Percentiles rank a stretch among this genome's conserved stretches.
Evolutionary conservation across 2,888 invertebrate genomes (phyloP).

Genomic region (Cremastinae sp.): DNA sequence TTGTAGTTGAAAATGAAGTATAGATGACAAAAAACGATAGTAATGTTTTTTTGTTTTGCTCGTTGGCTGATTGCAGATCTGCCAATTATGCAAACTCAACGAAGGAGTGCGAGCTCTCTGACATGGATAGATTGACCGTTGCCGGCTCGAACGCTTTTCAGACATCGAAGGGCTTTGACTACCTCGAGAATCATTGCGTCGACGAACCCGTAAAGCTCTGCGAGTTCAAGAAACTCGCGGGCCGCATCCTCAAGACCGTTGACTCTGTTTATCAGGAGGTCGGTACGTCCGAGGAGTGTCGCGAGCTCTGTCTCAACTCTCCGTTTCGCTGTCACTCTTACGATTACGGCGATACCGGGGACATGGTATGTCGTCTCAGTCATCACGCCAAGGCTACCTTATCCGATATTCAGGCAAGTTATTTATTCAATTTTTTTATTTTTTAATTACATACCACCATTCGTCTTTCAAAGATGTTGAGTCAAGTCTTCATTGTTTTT

Average conservation of each 20-base stretch:
- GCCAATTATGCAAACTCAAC: conserved; percentile 94
- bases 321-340: conserved; percentile 95
- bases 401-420: conserved; percentile 90
- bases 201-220: conserved; percentile 96
- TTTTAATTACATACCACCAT: background rate
- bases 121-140: conserved; percentile 94
- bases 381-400: conserved; percentile 95
- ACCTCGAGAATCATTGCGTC: conserved; percentile 95
- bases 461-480: too few relatives aligned
- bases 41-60: conserved; percentile 57
- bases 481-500: too few relatives aligned
- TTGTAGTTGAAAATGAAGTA: too few relatives aligned
- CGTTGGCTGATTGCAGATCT: conserved; percentile 84
- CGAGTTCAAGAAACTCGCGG: conserved; percentile 94
- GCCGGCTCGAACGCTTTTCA: conserved; percentile 91
- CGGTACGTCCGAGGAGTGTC: conserved; percentile 92
- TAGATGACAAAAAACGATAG: conserved; percentile 14
- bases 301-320: conserved; percentile 93
- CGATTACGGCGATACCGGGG: conserved; percentile 96
- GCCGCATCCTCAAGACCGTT: conserved; percentile 95
- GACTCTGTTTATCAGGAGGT: conserved; percentile 96
- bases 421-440: conserved; percentile 15
- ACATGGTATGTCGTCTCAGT: conserved; percentile 95
- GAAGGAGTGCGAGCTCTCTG: conserved; percentile 92
- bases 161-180: conserved; percentile 85